These are phyloP conservation scores for Lontra canadensis DNA, from an alignment of 2,113 vertebrate species.

Conservation along the genomic window DNA sequence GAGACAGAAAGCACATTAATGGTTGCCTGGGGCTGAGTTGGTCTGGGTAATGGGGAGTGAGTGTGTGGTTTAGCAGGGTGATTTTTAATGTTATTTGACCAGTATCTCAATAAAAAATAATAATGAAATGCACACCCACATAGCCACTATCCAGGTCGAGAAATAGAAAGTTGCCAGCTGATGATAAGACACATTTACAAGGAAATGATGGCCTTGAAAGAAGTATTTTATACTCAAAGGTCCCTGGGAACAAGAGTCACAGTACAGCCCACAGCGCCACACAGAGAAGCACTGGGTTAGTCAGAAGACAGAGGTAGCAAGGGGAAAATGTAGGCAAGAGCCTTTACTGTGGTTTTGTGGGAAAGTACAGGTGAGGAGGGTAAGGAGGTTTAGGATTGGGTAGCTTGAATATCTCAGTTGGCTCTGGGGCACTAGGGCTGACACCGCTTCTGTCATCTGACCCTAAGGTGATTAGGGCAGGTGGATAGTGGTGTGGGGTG, in stretches of 20 bases:
- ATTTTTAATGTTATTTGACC: background rate
- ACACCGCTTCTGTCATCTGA: background rate
- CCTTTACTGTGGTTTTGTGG: background rate
- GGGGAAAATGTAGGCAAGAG: background rate
- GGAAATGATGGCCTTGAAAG: background rate
- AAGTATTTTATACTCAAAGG: background rate
- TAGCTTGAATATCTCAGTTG: background rate
- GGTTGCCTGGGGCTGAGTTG: background rate
- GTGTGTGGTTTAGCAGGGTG: background rate
- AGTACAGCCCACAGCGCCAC: background rate
- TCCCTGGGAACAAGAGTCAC: background rate
- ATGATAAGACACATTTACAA: background rate
- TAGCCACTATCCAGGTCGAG: background rate
- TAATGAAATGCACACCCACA: background rate
- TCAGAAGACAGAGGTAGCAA: background rate
- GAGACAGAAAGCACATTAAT: background rate
- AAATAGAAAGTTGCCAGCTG: background rate
- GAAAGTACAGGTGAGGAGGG: background rate
- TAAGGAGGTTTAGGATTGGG: background rate
- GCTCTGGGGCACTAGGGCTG: background rate
- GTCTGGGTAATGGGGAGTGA: background rate
- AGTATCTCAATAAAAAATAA: background rate
- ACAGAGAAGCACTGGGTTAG: background rate
- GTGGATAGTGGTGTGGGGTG: background rate
- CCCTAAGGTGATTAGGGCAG: background rate